Conservation (phyloP, 1,140 invertebrate species). For the Panagrolaimus sp. region DNA sequence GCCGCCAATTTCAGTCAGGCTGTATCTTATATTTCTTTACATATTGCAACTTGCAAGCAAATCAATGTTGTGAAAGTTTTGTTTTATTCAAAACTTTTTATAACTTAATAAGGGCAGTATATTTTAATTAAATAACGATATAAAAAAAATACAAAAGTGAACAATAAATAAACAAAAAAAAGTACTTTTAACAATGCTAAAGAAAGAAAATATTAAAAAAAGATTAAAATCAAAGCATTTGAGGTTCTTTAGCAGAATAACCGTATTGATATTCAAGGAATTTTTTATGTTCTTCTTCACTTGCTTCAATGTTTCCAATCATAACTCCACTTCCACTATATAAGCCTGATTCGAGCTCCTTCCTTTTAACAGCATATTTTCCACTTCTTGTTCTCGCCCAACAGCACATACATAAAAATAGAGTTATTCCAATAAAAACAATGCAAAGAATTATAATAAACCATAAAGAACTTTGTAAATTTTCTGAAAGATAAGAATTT, state of each 20-base stretch:
- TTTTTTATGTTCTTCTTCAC: conserved; percentile 31
- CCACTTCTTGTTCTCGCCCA: conserved; percentile 23
- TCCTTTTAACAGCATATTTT: conserved; percentile 42
- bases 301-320: neutral
- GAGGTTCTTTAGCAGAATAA: conserved; percentile 15
- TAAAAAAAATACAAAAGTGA: too few relatives aligned
- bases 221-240: neutral
- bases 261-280: conserved; percentile 30
- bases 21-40: too few relatives aligned
- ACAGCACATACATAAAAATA: conserved; percentile 46
- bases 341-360: conserved; percentile 43
- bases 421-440: conserved; percentile 42
- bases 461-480: conserved; percentile 53
- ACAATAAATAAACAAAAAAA: too few relatives aligned
- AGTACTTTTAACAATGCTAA: too few relatives aligned
- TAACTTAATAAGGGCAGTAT: too few relatives aligned
- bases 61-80: too few relatives aligned
- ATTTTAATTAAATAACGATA: too few relatives aligned
- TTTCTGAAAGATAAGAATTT: conserved; percentile 41
- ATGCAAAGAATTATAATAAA: conserved; percentile 49
- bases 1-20: too few relatives aligned
- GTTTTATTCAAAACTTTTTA: too few relatives aligned
- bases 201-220: too few relatives aligned
- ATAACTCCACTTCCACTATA: neutral
- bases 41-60: too few relatives aligned